Evolutionary conservation across 2,888 invertebrate genomes (phyloP).

Genomic region (Sipunculus nudus): DNA sequence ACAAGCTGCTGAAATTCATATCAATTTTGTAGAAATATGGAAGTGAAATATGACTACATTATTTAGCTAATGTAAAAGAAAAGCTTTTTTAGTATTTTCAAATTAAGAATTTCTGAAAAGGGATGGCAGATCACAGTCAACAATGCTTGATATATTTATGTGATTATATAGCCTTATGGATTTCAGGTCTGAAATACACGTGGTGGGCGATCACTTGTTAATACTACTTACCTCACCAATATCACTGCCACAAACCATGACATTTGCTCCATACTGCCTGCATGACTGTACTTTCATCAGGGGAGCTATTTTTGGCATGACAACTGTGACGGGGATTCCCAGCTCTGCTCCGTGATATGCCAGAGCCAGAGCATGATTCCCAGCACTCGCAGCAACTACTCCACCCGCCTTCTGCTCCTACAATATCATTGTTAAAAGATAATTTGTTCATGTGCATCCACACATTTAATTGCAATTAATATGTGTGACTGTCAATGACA

Average conservation of each 20-base stretch:
- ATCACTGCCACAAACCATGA: conserved; percentile 82
- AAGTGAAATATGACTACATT: no score
- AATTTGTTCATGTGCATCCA: not conserved
- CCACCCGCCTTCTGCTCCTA: conserved; percentile 77
- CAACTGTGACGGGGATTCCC: conserved; percentile 74
- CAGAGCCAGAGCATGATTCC: conserved; percentile 90
- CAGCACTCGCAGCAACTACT: conserved; percentile 91
- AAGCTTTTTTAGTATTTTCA: no score
- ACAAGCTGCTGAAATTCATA: no score
- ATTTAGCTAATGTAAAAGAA: no score
- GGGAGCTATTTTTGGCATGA: conserved; percentile 95
- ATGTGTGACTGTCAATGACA: not conserved
- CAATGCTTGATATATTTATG: no score
- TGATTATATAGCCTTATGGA: no score
- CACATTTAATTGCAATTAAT: not conserved
- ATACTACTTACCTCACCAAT: conserved; percentile 75
- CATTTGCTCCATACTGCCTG: conserved; percentile 82
- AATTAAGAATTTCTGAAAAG: no score
- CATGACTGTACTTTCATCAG: conserved; percentile 96
- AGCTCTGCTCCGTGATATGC: conserved; percentile 82
- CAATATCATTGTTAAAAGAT: not conserved
- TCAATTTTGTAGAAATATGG: no score
- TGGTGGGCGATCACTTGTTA: no score
- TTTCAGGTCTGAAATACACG: no score
- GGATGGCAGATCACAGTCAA: no score